These are phyloP conservation scores for Hemiprocne comata DNA, from an alignment of 2,113 vertebrate genomes.

Conservation along the genomic window DNA sequence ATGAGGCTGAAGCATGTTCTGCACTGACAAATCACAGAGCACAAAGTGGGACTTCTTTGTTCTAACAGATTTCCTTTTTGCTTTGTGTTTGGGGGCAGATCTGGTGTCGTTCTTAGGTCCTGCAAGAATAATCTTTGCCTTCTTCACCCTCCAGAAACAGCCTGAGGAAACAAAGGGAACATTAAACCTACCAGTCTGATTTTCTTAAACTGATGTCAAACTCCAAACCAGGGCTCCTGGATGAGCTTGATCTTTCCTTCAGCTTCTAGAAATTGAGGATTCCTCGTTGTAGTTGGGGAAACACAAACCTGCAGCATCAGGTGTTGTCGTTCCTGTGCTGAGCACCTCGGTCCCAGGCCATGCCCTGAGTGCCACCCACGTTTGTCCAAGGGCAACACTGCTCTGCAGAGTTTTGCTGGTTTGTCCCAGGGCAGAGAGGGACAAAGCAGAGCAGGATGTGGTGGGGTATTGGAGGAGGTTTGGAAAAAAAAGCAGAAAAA, in stretches of 20 bases:
- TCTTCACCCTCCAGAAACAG: background rate
- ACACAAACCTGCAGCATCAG: background rate
- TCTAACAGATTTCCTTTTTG: background rate
- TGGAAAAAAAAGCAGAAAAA: background rate
- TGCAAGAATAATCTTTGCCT: background rate
- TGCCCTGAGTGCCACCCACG: rapidly evolving
- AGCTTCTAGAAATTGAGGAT: background rate
- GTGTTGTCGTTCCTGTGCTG: background rate
- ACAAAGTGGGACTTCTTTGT: background rate
- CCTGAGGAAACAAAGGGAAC: background rate
- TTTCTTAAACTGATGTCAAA: background rate
- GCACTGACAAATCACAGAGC: background rate
- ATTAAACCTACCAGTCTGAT: background rate
- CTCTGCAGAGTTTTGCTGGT: background rate
- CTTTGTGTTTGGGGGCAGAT: background rate
- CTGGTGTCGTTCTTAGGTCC: background rate
- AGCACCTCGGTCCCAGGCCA: background rate
- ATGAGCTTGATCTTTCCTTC: background rate
- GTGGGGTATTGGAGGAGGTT: background rate
- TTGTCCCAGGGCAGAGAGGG: background rate
- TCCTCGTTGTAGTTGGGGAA: background rate
- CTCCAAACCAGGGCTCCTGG: background rate
- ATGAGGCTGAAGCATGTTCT: background rate
- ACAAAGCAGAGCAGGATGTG: background rate
- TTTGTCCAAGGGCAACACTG: background rate